These are phyloP conservation scores for Microdon myrmicae DNA, from an alignment of 2,888 invertebrate genomes.

Conservation along the genomic window DNA sequence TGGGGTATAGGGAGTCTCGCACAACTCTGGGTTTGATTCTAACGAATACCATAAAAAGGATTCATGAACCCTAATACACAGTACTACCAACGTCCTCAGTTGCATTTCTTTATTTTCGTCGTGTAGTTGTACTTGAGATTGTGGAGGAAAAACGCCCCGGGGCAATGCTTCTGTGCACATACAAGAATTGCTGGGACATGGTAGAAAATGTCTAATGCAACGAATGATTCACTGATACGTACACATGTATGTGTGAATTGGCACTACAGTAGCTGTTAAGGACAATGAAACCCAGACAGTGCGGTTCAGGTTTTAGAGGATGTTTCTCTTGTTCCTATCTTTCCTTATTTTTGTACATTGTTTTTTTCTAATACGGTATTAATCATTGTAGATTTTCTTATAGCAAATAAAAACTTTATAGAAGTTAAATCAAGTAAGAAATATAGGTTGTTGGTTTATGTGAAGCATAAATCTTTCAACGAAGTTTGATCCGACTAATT, in stretches of 20 bases:
- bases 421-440: too few relatives aligned
- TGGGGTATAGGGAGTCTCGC: too few relatives aligned
- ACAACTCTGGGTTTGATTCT: conserved; percentile 29
- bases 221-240: conserved; percentile 20
- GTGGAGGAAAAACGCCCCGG: conserved; percentile 26
- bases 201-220: conserved; percentile 44
- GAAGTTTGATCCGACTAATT: conserved; percentile 50
- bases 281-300: conserved; percentile 40
- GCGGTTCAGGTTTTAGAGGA: conserved; percentile 36
- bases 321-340: conserved; percentile 10
- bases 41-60: conserved; percentile 36
- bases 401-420: too few relatives aligned
- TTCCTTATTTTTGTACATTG: too few relatives aligned
- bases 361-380: too few relatives aligned
- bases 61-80: conserved; percentile 28
- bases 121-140: conserved; percentile 46
- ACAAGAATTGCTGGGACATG: conserved; percentile 16
- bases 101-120: conserved; percentile 44
- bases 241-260: conserved; percentile 22
- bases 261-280: conserved; percentile 32
- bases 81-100: background rate
- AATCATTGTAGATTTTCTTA: too few relatives aligned
- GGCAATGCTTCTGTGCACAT: conserved; percentile 34
- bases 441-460: conserved; percentile 39
- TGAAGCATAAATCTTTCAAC: conserved; percentile 38